Evolutionary conservation across 2,888 invertebrate genomes (phyloP).

Genomic region (Cybosia mesomella): DNA sequence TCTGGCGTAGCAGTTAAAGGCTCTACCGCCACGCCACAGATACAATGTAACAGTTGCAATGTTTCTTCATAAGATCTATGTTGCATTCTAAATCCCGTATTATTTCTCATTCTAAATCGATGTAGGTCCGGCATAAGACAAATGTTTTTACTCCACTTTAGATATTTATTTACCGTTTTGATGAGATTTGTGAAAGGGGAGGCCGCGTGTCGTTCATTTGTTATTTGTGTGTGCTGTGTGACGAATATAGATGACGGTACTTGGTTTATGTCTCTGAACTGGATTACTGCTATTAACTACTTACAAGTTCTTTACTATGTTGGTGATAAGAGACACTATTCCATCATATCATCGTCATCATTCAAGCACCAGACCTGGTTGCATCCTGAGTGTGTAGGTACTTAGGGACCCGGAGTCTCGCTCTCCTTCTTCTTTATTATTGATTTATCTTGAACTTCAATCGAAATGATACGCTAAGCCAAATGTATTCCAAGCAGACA

Average conservation of each 20-base stretch:
- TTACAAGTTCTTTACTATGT: no score
- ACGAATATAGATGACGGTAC: not conserved
- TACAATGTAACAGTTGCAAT: not conserved
- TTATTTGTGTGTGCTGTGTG: not conserved
- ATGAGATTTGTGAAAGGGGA: conserved; percentile 35
- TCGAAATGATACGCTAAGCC: no score
- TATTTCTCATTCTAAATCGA: no score
- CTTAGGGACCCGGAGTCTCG: no score
- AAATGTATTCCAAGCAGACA: no score
- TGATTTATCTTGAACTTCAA: no score
- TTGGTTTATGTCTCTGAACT: not conserved
- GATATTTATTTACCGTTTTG: conserved; percentile 47
- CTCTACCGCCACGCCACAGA: not conserved
- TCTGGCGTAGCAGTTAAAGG: not conserved
- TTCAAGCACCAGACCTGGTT: no score
- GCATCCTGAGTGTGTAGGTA: no score
- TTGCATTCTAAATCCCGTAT: conserved; percentile 37
- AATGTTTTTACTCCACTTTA: conserved; percentile 45
- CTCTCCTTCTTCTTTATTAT: no score
- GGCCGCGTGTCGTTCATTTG: conserved; percentile 19
- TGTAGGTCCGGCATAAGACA: conserved; percentile 32
- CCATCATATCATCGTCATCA: no score
- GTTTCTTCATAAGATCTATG: conserved; percentile 9
- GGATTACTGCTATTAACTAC: not conserved
- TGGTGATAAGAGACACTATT: no score